phyloP scores from a whole-genome alignment of 64 coral and sea anemone genomes.

The Actinia tenebrosa region DNA sequence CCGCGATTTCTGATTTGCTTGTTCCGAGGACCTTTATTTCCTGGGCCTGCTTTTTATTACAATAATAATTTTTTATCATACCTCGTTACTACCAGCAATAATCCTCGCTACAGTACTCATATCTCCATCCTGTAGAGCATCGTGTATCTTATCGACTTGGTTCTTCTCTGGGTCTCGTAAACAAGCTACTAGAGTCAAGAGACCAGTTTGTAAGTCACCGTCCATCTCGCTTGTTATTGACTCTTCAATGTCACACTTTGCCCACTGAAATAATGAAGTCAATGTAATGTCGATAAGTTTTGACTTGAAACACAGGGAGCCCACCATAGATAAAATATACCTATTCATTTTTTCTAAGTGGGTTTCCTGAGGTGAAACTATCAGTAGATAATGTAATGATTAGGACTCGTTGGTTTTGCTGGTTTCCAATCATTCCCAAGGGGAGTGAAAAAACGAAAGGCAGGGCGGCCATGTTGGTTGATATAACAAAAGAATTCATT shows the following conservation, averaged over 20 bases:
- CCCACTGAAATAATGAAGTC: conserved; percentile 37
- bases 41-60: not conserved
- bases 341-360: not conserved
- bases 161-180: conserved; percentile 35
- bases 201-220: conserved; percentile 55
- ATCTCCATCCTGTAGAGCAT: conserved; percentile 29
- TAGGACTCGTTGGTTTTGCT: too few relatives aligned
- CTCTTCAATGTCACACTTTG: conserved; percentile 75
- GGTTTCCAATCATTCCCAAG: too few relatives aligned
- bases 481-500: too few relatives aligned
- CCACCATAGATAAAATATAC: too few relatives aligned
- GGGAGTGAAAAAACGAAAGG: too few relatives aligned
- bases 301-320: not conserved
- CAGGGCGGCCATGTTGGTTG: too few relatives aligned
- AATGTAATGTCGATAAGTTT: not conserved
- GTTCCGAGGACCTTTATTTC: not conserved
- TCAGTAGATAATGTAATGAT: too few relatives aligned
- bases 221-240: conserved; percentile 77
- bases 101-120: conserved; percentile 37
- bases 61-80: not conserved
- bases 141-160: conserved; percentile 57
- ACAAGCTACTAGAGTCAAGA: conserved; percentile 49
- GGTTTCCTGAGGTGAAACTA: too few relatives aligned
- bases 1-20: not conserved
- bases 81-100: conserved; percentile 51